A percentile compares a stretch with the other conserved stretches of the same genome.
Evolutionary conservation across 2,888 invertebrate species (phyloP).

Genomic region (Chesias legatella): DNA sequence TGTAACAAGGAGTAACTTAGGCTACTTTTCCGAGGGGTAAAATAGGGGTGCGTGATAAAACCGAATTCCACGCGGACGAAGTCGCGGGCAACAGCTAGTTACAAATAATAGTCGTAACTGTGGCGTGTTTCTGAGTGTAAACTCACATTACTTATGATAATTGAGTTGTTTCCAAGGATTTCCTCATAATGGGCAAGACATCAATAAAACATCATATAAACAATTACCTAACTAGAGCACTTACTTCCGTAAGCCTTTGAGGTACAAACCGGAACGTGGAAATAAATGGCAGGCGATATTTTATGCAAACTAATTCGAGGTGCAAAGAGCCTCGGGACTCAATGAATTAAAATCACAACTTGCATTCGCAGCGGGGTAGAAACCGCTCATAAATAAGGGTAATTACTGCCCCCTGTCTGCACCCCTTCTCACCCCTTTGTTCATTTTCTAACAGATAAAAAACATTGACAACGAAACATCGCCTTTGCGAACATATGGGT

Average conservation of each 20-base stretch:
- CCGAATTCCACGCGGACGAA: too few species aligned
- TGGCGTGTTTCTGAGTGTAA: background rate
- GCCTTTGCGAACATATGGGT: constrained; percentile 39
- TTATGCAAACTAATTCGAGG: constrained; percentile 74
- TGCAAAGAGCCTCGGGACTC: constrained; percentile 67
- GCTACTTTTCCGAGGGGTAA: too few species aligned
- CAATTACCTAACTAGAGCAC: constrained; percentile 15
- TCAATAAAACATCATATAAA: constrained; percentile 14
- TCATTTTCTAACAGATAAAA: constrained; percentile 43
- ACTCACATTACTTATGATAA: constrained; percentile 20
- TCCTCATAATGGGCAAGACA: constrained; percentile 10
- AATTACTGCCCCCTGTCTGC: constrained; percentile 55
- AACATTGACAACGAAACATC: constrained; percentile 40
- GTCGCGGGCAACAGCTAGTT: too few species aligned
- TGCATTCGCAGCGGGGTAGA: constrained; percentile 64
- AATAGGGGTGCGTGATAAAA: too few species aligned
- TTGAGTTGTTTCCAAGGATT: constrained; percentile 4
- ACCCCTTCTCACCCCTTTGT: constrained; percentile 39
- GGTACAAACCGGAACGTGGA: constrained; percentile 49
- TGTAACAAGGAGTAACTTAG: too few species aligned
- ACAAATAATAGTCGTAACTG: too few species aligned
- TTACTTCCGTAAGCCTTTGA: constrained; percentile 43
- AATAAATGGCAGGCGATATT: constrained; percentile 68
- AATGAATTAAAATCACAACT: constrained; percentile 76
- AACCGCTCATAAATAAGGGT: constrained; percentile 75